Percentiles rank a stretch among this genome's conserved stretches.
phyloP scores from a whole-genome alignment of 2,888 invertebrate genomes.

The Deilephila porcellus region DNA sequence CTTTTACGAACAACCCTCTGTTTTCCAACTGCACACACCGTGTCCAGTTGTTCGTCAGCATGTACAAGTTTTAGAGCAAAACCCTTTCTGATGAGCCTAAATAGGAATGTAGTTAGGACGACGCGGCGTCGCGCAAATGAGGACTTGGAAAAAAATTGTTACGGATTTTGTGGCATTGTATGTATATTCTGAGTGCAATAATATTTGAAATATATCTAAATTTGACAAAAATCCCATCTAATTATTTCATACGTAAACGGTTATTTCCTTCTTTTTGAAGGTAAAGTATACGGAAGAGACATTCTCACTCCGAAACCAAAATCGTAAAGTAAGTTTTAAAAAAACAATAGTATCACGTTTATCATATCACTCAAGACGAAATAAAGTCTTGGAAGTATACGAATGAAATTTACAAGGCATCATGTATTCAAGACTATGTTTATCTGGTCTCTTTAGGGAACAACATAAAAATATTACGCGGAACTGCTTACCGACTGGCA shows the following conservation, averaged over 20 bases:
- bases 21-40: constrained; percentile 4
- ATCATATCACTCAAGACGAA: constrained; percentile 34
- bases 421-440: background rate
- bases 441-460: constrained; percentile 29
- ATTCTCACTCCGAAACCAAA: no score
- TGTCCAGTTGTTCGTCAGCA: background rate
- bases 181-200: no score
- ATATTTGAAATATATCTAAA: no score
- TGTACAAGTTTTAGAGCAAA: constrained; percentile 1
- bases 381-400: background rate
- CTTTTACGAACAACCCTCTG: background rate
- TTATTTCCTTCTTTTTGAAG: no score
- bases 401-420: background rate
- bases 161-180: background rate
- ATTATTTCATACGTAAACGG: no score
- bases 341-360: no score
- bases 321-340: no score
- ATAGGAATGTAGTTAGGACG: background rate
- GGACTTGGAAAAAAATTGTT: background rate
- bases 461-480: constrained; percentile 50
- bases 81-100: constrained; percentile 2
- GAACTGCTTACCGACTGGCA: constrained; percentile 6
- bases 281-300: no score
- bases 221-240: no score
- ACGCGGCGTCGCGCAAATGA: background rate